These are phyloP conservation scores for Philaethria dido DNA, from an alignment of 2,888 invertebrate species.

Conservation along the genomic window DNA sequence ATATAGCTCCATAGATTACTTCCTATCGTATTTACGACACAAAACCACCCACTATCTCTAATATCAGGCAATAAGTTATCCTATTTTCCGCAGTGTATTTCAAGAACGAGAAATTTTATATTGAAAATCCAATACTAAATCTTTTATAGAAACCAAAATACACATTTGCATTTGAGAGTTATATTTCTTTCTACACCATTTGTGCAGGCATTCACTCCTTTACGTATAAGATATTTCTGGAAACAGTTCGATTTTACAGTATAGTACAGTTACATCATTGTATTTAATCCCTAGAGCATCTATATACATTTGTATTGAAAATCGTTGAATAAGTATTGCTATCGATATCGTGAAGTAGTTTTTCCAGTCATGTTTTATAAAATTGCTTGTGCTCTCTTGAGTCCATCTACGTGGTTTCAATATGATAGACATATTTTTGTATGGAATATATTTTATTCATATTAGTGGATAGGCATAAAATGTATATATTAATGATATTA, in stretches of 20 bases:
- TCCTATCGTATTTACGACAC: neutral
- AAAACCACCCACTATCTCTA: constrained; percentile 10
- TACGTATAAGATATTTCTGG: constrained; percentile 31
- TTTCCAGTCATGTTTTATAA: constrained; percentile 4
- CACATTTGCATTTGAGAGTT: constrained; percentile 38
- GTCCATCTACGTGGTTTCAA: constrained; percentile 15
- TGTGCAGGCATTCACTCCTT: constrained; percentile 25
- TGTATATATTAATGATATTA: too few relatives aligned
- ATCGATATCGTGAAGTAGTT: constrained; percentile 21
- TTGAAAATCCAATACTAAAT: constrained; percentile 32
- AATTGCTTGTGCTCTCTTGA: constrained; percentile 13
- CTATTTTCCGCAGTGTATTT: constrained; percentile 13
- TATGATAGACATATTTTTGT: neutral
- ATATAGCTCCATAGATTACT: neutral
- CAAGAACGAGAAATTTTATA: constrained; percentile 13
- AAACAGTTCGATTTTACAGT: constrained; percentile 36
- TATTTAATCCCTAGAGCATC: constrained; percentile 50
- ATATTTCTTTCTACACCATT: constrained; percentile 41
- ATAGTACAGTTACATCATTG: constrained; percentile 44
- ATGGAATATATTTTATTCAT: too few relatives aligned
- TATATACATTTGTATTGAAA: constrained; percentile 60
- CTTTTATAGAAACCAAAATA: constrained; percentile 33
- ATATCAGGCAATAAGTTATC: constrained; percentile 16
- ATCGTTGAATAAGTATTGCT: constrained; percentile 52
- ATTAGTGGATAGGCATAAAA: too few relatives aligned